Evolutionary conservation across 2,888 invertebrate genomes (phyloP).

Genomic region (Cyaniris semiargus): DNA sequence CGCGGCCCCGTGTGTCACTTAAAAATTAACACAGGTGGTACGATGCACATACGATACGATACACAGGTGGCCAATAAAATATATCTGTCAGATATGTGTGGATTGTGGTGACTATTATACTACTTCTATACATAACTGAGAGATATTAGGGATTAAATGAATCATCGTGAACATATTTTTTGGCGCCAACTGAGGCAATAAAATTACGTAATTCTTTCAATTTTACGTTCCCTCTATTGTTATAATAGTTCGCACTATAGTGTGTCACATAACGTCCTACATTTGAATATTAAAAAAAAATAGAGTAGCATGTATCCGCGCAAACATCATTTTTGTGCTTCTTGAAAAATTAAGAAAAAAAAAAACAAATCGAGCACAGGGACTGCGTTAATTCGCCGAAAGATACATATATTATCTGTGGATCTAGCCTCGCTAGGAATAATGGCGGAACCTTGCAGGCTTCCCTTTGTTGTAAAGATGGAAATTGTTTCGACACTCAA

Average conservation of each 20-base stretch:
- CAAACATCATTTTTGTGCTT: neutral
- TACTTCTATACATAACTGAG: neutral
- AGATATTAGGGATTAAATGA: neutral
- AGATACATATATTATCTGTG: constrained; percentile 35
- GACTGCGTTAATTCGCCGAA: constrained; percentile 27
- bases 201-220: neutral
- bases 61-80: no score
- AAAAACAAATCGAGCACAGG: constrained; percentile 22
- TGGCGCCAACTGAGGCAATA: neutral
- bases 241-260: neutral
- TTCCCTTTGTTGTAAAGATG: constrained; percentile 33
- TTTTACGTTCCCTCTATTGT: neutral
- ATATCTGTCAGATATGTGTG: no score
- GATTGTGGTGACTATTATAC: neutral
- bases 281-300: neutral
- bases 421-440: constrained; percentile 40
- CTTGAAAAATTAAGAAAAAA: neutral
- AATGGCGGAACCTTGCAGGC: constrained; percentile 39
- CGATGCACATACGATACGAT: no score
- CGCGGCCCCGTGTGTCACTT: no score
- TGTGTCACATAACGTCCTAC: neutral
- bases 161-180: neutral
- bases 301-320: neutral
- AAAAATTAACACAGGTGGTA: no score
- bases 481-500: constrained; percentile 36